Percentiles rank a stretch among this genome's conserved stretches.
These are phyloP conservation scores for Drosophila bipectinata DNA, from an alignment of 1,140 invertebrate genomes.

Conservation along the genomic window DNA sequence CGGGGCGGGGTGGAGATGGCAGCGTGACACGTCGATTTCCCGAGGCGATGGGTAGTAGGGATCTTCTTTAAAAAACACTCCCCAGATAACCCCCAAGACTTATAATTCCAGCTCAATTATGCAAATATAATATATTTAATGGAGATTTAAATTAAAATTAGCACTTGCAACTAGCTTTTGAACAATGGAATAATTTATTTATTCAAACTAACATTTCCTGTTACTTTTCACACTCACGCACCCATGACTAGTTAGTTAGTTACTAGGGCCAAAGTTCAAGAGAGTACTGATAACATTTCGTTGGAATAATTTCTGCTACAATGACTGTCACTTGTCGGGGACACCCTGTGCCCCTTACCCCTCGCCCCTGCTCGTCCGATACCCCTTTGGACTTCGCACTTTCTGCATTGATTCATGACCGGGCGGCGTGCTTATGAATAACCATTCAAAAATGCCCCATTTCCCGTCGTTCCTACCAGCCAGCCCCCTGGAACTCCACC, in stretches of 20 bases:
- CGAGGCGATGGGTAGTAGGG: too few species aligned
- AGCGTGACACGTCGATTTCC: conserved; percentile 7
- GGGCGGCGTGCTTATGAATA: conserved; percentile 65
- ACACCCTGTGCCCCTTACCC: not conserved
- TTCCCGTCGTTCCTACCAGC: not conserved
- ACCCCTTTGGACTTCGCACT: conserved; percentile 60
- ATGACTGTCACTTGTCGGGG: conserved; percentile 49
- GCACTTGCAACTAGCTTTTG: too few species aligned
- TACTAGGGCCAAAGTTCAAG: conserved; percentile 27
- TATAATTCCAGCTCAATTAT: too few species aligned
- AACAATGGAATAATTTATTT: too few species aligned
- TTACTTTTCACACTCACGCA: conserved; percentile 8
- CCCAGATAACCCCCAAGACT: too few species aligned
- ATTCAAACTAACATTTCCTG: too few species aligned
- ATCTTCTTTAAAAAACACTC: too few species aligned
- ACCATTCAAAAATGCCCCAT: conserved; percentile 62
- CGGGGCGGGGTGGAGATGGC: conserved; percentile 1
- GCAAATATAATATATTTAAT: too few species aligned
- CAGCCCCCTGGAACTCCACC: not conserved
- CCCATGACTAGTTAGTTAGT: conserved; percentile 6
- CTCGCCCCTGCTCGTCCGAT: not conserved
- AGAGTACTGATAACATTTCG: conserved; percentile 52
- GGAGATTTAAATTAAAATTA: too few species aligned
- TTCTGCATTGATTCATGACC: conserved; percentile 69
- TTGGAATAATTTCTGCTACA: conserved; percentile 59